Conservation (phyloP, 53 echinoderm and acorn worm species). For the Patiria pectinifera region DNA sequence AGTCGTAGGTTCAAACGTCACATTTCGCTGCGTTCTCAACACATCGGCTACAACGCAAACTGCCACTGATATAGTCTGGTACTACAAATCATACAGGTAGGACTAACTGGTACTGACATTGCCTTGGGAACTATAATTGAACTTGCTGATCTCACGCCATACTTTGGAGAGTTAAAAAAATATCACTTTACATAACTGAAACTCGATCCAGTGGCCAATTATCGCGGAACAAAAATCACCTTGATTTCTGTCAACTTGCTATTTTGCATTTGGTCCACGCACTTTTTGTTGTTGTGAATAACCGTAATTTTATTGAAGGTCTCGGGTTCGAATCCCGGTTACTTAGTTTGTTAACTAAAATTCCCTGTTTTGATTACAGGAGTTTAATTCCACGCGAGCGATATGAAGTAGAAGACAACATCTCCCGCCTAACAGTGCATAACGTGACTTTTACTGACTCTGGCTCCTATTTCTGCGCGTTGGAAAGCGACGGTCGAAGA, state of each 20-base stretch:
- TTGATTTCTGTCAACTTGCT: neutral
- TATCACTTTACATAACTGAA: neutral
- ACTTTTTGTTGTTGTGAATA: too few species aligned
- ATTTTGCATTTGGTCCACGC: neutral
- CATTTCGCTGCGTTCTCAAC: conserved; percentile 57
- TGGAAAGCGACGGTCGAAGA: conserved; percentile 54
- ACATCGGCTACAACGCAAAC: conserved; percentile 49
- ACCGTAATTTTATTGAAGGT: too few species aligned
- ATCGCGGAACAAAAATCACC: neutral
- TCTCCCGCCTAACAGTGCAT: conserved; percentile 26
- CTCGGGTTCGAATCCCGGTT: neutral
- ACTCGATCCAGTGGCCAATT: neutral
- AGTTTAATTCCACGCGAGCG: conserved; percentile 34
- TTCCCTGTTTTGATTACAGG: neutral
- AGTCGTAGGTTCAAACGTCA: conserved; percentile 36
- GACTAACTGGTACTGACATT: neutral
- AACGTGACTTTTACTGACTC: conserved; percentile 55
- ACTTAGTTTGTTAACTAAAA: neutral
- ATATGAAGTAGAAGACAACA: conserved; percentile 51
- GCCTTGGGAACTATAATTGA: neutral
- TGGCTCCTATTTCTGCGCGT: conserved; percentile 56
- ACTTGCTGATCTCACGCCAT: neutral
- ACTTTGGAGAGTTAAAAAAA: neutral
- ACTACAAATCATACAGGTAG: conserved; percentile 52
- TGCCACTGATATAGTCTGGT: conserved; percentile 59